Evolutionary conservation across 2,888 invertebrate species (phyloP), one percentile per base, ranked within the genome.

Genomic region (Sipha maydis): DNA sequence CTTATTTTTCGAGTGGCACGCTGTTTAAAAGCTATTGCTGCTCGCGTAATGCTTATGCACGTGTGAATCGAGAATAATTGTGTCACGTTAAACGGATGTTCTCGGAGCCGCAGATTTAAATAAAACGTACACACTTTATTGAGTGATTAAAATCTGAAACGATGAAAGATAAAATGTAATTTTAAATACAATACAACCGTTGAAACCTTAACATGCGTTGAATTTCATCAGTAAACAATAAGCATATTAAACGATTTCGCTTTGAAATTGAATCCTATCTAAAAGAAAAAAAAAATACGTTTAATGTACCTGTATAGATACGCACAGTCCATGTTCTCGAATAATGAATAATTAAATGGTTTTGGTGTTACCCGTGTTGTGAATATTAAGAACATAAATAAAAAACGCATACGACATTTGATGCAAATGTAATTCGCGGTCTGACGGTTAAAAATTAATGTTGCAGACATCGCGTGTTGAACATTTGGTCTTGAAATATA

Each of bases 21-120:
- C 34, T 80, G 67, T 79, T n/a, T 28, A 38, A 80, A 80, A 67
- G n/a, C 38, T 17, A 71, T 31, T 31, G 28, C 31, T 14, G 48
- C 48, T 1, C 48, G 14, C 48, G 48, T 48, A 41, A 41, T 79
- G 38, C 3, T 19, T 67, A 69, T 41, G 14, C 19, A n/a, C 38
- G 41, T 80, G 67, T 21, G 56, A 80, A 80, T 82, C 28, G 28
- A 82, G 41, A 82, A 82, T 82, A 69, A 82, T 69, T n/a, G 41
- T 41, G 8, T 41, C 14, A 61, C 61, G 25, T 61, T 21, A 28
- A 67, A 80, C 61, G 56, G 38, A 34, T 73, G 0, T 82, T 69
- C 67, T 28, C 80, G 28, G 80, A 28, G 28, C 17, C 19, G 28
- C 11, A 34, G 67, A 41, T 69, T 41, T 67, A 69, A 69, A 82